Base-by-base conservation (phyloP, 2,797 vertebrate genomes). In the Sebastes matsubarae region DNA sequence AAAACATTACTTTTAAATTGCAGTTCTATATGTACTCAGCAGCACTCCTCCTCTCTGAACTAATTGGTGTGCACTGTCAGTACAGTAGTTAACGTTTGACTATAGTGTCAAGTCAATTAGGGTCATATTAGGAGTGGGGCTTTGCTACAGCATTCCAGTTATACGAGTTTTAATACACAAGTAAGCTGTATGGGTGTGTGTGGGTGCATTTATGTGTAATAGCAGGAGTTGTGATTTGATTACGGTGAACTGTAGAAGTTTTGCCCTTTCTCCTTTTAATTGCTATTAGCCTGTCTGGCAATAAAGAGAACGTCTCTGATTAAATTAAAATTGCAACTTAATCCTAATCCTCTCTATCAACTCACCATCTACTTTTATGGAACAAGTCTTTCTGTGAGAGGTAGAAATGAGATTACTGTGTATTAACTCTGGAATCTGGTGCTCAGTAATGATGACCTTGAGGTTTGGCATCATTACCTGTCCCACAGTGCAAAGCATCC, bases 391-490 rank as follows among this genome's bases (percentile, higher is more conserved):
- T 88, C 65, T 80, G 42, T 77, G 75, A 83, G 71, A 66, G 79
- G 65, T 58, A 77, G 66, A 88, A 87, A 90, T 88, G 76, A 81
- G 77, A 91, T 91, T 77, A 80, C 72, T 69, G 18, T 84, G 85
- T 88, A 87, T 90, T 88, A 87, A 87, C 85, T 85, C 73, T 83
- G 80, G 79, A 90, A 85, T 83, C 70, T 82, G 87, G 82, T 84
- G 68, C 79, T 88, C 85, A 59, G 83, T 86, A 88, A 91, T 89
- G 75, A 88, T 88, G 87, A 94, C 87, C 91, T 93, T 94, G 92
- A 91, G 88, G 86, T 93, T 90, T 91, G 83, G 87, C 86, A 87
- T 92, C 89, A 88, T 93, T 88, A 92, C 87, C 87, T 91, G 84
- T 79, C 80, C 84, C 74, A 84, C 79, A 77, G 82, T 89, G 85